These are phyloP conservation scores for Drosophila pectinifera DNA, from an alignment of 1,140 invertebrate species.

Conservation along the genomic window DNA sequence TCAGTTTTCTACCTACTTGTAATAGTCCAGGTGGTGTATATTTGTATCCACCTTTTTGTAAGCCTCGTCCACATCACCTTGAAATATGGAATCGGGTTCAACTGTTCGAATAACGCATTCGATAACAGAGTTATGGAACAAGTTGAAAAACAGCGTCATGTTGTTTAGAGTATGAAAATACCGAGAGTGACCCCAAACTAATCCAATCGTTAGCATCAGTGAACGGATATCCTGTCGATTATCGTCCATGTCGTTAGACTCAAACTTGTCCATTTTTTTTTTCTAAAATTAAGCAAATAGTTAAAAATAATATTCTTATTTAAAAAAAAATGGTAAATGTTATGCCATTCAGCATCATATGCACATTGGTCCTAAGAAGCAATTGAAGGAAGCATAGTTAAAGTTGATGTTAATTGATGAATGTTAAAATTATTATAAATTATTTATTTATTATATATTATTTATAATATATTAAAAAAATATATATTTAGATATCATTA, in stretches of 20 bases:
- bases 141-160: slow-evolving; percentile 90
- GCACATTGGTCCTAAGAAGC: no score
- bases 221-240: slow-evolving; percentile 87
- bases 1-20: slow-evolving; percentile 64
- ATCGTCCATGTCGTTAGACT: slow-evolving; percentile 89
- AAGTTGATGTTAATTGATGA: no score
- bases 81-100: slow-evolving; percentile 88
- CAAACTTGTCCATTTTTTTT: slow-evolving; percentile 89
- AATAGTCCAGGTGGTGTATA: slow-evolving; percentile 85
- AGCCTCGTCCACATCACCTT: slow-evolving; percentile 88
- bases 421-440: no score
- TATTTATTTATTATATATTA: no score
- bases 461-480: no score
- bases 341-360: no score
- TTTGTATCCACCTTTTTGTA: slow-evolving; percentile 82
- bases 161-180: slow-evolving; percentile 92
- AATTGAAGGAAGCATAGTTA: no score
- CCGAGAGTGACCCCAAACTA: slow-evolving; percentile 93
- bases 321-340: no score
- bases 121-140: slow-evolving; percentile 91
- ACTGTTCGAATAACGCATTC: slow-evolving; percentile 85
- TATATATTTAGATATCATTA: no score
- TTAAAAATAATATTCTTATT: no score
- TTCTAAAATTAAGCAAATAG: slow-evolving; percentile 20
- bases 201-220: slow-evolving; percentile 90